Evolutionary conservation across 2,888 invertebrate genomes (phyloP).

Genomic region (Microctonus aethiopoides): DNA sequence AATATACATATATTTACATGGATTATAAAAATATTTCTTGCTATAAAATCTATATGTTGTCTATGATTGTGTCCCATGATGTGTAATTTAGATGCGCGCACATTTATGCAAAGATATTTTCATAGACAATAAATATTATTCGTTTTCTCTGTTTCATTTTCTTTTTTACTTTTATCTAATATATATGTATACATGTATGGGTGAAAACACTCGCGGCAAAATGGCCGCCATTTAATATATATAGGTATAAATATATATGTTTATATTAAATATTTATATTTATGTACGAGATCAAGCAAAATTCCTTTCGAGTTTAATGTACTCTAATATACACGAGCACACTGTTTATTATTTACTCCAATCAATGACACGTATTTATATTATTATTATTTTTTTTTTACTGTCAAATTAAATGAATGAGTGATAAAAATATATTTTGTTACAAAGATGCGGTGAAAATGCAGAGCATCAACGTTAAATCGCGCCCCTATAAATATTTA

Average conservation of each 20-base stretch:
- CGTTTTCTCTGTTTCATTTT: neutral
- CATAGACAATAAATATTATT: neutral
- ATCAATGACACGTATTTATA: neutral
- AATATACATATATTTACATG: neutral
- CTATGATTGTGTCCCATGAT: neutral
- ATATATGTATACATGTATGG: neutral
- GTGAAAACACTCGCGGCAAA: neutral
- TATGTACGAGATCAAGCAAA: neutral
- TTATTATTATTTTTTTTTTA: neutral
- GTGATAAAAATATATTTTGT: neutral
- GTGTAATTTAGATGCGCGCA: neutral
- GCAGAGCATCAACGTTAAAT: slow-evolving; percentile 24
- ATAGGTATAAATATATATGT: too few relatives aligned
- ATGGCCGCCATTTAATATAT: slow-evolving; percentile 8
- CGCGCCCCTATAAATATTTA: slow-evolving; percentile 45
- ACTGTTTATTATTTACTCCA: too few relatives aligned
- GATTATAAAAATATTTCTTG: neutral
- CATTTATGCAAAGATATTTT: neutral
- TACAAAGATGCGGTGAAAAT: neutral
- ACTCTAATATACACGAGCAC: too few relatives aligned
- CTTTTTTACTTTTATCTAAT: neutral
- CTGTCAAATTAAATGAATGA: neutral
- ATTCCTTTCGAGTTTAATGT: neutral
- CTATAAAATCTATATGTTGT: neutral
- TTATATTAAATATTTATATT: too few relatives aligned